Evolutionary conservation across 2,888 invertebrate genomes (phyloP).

Genomic region (Dicyrtomina minuta): DNA sequence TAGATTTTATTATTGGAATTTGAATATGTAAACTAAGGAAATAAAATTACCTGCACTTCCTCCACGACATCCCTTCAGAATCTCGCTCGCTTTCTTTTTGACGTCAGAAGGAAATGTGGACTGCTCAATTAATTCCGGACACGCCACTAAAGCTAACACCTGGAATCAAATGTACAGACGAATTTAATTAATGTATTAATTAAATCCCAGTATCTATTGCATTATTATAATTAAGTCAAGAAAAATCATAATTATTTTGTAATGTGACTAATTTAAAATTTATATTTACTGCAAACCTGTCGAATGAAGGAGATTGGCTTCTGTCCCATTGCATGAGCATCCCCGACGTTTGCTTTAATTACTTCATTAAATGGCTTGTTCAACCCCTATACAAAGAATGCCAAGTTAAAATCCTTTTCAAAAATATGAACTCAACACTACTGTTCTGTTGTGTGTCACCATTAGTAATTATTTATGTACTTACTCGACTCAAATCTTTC

Average conservation of each 20-base stretch:
- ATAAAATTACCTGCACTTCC: conserved; percentile 71
- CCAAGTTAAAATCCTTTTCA: too few species aligned
- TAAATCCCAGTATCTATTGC: too few species aligned
- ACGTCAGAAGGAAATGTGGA: conserved; percentile 78
- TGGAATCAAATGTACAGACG: too few species aligned
- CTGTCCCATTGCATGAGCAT: conserved; percentile 98
- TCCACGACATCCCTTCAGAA: conserved; percentile 72
- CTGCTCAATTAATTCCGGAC: conserved; percentile 73
- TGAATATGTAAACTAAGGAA: too few species aligned
- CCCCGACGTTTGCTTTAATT: conserved; percentile 96
- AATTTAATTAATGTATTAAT: background rate
- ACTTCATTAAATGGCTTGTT: conserved; percentile 88
- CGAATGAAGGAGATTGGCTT: conserved; percentile 89
- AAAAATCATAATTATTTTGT: too few species aligned
- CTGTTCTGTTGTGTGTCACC: too few species aligned
- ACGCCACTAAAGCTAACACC: conserved; percentile 76
- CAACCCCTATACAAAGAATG: conserved; percentile 76
- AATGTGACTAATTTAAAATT: too few species aligned
- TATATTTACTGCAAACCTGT: conserved; percentile 72
- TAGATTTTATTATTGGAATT: too few species aligned
- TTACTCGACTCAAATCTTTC: conserved; percentile 58
- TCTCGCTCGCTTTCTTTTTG: conserved; percentile 69
- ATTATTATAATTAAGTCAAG: too few species aligned
- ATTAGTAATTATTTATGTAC: too few species aligned
- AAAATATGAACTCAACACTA: too few species aligned